These are phyloP conservation scores for Tiliqua scincoides DNA, from an alignment of 2,113 vertebrate genomes.

Conservation along the genomic window DNA sequence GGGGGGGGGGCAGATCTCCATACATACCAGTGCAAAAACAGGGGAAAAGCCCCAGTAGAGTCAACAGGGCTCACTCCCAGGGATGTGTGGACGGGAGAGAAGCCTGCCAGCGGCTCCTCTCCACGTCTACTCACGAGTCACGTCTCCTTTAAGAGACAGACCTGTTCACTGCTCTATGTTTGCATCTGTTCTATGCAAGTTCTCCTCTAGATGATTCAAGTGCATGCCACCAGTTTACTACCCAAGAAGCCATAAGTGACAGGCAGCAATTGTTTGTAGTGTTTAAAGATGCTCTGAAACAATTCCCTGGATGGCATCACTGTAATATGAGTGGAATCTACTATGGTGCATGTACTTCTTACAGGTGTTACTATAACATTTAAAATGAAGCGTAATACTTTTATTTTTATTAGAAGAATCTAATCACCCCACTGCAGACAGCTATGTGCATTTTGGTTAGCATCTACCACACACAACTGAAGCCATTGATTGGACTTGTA, in stretches of 20 bases:
- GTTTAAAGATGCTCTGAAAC: not conserved
- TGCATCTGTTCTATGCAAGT: not conserved
- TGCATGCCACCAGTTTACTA: not conserved
- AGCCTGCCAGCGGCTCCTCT: no score
- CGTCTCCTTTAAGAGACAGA: not conserved
- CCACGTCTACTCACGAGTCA: no score
- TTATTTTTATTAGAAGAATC: no score
- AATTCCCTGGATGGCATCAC: not conserved
- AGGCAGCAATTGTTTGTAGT: not conserved
- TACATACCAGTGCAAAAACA: no score
- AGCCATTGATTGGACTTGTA: not conserved
- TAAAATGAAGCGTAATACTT: no score
- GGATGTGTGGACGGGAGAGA: no score
- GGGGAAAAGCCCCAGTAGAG: no score
- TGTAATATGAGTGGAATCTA: not conserved
- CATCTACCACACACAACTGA: not conserved
- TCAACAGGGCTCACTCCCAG: no score
- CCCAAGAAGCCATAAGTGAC: not conserved
- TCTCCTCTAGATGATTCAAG: not conserved
- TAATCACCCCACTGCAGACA: not conserved
- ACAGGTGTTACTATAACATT: no score
- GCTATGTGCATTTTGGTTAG: not conserved
- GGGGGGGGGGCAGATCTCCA: no score
- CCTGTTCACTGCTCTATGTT: not conserved
- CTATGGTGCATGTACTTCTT: not conserved